Conservation (phyloP, 1,140 invertebrate species). For the Drosophila orena region DNA sequence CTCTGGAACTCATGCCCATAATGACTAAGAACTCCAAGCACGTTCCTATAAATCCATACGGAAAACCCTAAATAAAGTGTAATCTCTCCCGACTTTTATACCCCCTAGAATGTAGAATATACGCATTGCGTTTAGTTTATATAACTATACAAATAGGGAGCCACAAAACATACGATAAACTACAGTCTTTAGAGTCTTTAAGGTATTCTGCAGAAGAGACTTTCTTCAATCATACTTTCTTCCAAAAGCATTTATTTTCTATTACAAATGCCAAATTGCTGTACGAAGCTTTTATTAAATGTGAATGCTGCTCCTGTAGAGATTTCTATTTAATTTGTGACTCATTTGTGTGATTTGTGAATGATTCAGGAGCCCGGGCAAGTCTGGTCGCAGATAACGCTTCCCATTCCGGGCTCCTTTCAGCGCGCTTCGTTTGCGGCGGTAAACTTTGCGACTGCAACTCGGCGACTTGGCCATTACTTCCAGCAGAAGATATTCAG, state of each 20-base stretch:
- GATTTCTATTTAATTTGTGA: conserved; percentile 16
- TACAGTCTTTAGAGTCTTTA: too few relatives aligned
- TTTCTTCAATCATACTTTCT: too few relatives aligned
- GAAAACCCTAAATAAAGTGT: not conserved
- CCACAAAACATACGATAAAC: not conserved
- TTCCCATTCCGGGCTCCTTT: conserved; percentile 26
- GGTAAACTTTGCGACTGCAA: conserved; percentile 44
- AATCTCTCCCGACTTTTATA: not conserved
- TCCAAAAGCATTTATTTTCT: not conserved
- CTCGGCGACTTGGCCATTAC: conserved; percentile 61
- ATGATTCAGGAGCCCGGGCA: conserved; percentile 46
- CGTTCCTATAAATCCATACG: not conserved
- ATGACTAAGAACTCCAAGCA: not conserved
- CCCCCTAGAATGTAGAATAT: not conserved
- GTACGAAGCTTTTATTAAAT: not conserved
- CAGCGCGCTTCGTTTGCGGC: conserved; percentile 33
- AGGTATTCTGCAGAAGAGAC: too few relatives aligned
- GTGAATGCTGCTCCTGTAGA: not conserved
- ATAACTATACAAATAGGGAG: not conserved
- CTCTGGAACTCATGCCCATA: not conserved
- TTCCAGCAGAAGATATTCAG: conserved; percentile 75
- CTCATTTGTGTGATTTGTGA: conserved; percentile 27
- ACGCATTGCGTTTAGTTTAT: not conserved
- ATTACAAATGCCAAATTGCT: not conserved
- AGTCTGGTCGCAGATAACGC: conserved; percentile 31